Evolutionary conservation across 1,140 invertebrate genomes (phyloP).

Genomic region (Tetragnatha versicolor): DNA sequence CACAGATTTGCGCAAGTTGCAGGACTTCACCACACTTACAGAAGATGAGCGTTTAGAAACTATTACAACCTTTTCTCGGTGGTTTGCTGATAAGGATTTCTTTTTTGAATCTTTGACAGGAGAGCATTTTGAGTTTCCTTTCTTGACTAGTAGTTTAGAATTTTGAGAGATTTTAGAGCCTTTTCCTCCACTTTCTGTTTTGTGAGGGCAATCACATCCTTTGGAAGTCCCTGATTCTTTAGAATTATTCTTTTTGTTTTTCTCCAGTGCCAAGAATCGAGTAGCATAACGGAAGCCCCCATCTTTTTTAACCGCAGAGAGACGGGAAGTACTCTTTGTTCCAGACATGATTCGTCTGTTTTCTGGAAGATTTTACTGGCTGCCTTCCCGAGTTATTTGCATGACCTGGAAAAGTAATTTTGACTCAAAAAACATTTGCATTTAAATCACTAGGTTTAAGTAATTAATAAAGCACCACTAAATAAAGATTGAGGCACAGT

Average conservation of each 20-base stretch:
- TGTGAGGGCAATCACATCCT: slow-evolving; percentile 25
- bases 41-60: slow-evolving; percentile 50
- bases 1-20: slow-evolving; percentile 27
- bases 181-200: slow-evolving; percentile 28
- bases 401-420: slow-evolving; percentile 26
- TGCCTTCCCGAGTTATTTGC: background rate
- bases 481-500: too few relatives aligned
- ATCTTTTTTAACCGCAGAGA: slow-evolving; percentile 18
- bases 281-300: slow-evolving; percentile 33
- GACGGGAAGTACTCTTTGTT: slow-evolving; percentile 16
- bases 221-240: slow-evolving; percentile 24
- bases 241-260: background rate
- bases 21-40: slow-evolving; percentile 47
- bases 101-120: slow-evolving; percentile 13
- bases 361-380: background rate
- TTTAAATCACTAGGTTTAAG: too few relatives aligned
- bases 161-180: slow-evolving; percentile 9
- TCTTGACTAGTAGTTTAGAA: slow-evolving; percentile 30
- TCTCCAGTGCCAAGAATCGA: slow-evolving; percentile 16
- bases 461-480: too few relatives aligned
- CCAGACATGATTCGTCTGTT: slow-evolving; percentile 10
- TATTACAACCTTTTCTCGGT: slow-evolving; percentile 45
- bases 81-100: background rate
- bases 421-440: too few relatives aligned
- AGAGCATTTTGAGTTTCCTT: background rate